Evolutionary conservation across 92 coral and sea anemone genomes (phyloP), one percentile per base, ranked within the genome.

Genomic region (Scolanthus callimorphus): DNA sequence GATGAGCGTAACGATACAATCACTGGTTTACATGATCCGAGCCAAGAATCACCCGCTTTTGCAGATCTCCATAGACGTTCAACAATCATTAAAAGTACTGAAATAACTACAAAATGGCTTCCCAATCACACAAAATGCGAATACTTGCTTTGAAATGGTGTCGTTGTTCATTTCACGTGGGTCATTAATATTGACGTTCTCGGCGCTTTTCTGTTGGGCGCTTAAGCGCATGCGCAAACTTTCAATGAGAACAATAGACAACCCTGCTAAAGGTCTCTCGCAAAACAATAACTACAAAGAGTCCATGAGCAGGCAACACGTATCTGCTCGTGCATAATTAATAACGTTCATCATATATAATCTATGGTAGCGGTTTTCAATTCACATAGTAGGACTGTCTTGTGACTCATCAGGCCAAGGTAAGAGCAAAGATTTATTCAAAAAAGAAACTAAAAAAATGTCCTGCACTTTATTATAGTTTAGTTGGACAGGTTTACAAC

Each of bases 311-410:
- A 31, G 28, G 19, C 21, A 68, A 83, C 96, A 88, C 86, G 96
- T 88, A 49, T 30, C 37, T 39, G 24, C 20, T 52, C 3, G 59
- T 88, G 60, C 55, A 67, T 71, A 31, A 84, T 88, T 88, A 41
- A 88, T 88, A 66, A 78, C 44, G 53, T 49, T 65, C 90, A 83
- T 24, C 55, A 51, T 71, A 88, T 88, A 88, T 63, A 88, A 58
- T 73, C 51, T 67, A 72, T 72, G 34, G 58, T 68, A 88, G 72
- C 64, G 62, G 49, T 60, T 38, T 76, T 78, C 87, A 70, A 74
- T 69, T 57, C 49, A 81, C 79, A 68, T 75, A 83, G 49, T 65
- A 65, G 41, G 17, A 83, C 74, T 70, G 79, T 60, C 89, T 76
- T 62, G 45, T 65, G 41, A 34, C 41, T 34, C 41, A 34, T n/a